Evolutionary conservation across 2,888 invertebrate genomes (phyloP), one percentile per base, ranked within the genome.

Genomic region (Aphidius colemani): DNA sequence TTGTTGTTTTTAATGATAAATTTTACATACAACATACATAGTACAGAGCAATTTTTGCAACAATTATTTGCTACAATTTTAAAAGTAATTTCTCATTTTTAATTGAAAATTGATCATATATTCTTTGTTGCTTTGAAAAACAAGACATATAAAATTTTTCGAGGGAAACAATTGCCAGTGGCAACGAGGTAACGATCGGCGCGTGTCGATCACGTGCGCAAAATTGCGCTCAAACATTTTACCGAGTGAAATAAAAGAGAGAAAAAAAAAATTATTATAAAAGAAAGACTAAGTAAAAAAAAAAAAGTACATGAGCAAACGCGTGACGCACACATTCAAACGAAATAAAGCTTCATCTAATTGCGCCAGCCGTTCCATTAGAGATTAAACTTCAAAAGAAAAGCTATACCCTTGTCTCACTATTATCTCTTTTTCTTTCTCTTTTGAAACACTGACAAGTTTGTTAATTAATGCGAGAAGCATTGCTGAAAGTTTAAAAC

Each of bases 311-410:
- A 63, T 44, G 43, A 41, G 41, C 49, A 50, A 56, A 51, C 30
- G 57, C 48, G 46, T 46, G 40, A 8, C 45, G 55, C 44, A 44
- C 13, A 58, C 61, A 69, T 69, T 68, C 61, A 65, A 66, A 68
- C 69, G 74, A 76, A 78, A 75, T 76, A 75, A 75, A 75, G 59
- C 71, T 72, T 67, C 67, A 70, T 65, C 75, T 78, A 78, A 78
- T 78, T 78, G 78, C 77, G 66, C 68, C 72, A 68, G 64, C 72
- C 68, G 71, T 74, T 74, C 78, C 76, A 78, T 78, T 78, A 76
- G 74, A 78, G 76, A 78, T 78, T 78, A 77, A 74, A 78, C 78
- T 77, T 78, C 72, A 78, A 78, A 78, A 71, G 71, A 71, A 67
- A 66, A 59, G 60, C 30, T 18, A 8, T 44, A 9, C 49, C 41